Evolutionary conservation across 2,113 vertebrate species (phyloP).

Genomic region (Hyla sarda): DNA sequence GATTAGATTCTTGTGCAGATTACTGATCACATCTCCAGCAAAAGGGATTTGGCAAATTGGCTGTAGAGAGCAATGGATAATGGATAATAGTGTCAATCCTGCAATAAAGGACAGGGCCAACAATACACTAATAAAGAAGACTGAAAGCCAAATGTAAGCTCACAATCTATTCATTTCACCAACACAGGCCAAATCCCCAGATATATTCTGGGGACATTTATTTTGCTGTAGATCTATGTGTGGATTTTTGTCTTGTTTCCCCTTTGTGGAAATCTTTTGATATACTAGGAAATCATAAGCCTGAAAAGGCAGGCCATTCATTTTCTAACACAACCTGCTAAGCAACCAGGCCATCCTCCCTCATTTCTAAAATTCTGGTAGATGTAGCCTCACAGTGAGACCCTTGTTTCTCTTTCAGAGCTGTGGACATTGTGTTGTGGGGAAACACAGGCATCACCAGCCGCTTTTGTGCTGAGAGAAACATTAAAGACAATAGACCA

Average conservation of each 20-base stretch:
- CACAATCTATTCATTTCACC: neutral
- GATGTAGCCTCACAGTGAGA: conserved; percentile 60
- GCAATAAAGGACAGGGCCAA: conserved; percentile 4
- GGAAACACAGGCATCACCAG: conserved; percentile 63
- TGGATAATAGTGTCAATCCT: neutral
- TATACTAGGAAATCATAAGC: conserved; percentile 30
- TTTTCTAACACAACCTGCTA: conserved; percentile 57
- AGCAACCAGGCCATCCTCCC: conserved; percentile 60
- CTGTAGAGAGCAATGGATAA: neutral
- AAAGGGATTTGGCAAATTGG: neutral
- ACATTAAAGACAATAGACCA: conserved; percentile 63
- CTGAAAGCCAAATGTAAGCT: neutral
- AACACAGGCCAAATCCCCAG: conserved; percentile 8
- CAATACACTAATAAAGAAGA: neutral
- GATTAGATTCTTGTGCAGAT: no score
- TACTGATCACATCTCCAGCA: no score
- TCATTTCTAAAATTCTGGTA: conserved; percentile 57
- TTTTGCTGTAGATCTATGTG: conserved; percentile 10
- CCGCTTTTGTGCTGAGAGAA: conserved; percentile 66
- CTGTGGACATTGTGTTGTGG: conserved; percentile 61
- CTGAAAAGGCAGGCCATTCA: neutral
- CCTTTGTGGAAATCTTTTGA: conserved; percentile 27
- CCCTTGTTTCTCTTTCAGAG: conserved; percentile 67
- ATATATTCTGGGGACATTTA: conserved; percentile 24
- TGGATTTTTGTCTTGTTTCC: conserved; percentile 46